Percentiles rank a stretch among this genome's conserved stretches.
Evolutionary conservation across 2,888 invertebrate genomes (phyloP).

Genomic region (Erebia aethiops): DNA sequence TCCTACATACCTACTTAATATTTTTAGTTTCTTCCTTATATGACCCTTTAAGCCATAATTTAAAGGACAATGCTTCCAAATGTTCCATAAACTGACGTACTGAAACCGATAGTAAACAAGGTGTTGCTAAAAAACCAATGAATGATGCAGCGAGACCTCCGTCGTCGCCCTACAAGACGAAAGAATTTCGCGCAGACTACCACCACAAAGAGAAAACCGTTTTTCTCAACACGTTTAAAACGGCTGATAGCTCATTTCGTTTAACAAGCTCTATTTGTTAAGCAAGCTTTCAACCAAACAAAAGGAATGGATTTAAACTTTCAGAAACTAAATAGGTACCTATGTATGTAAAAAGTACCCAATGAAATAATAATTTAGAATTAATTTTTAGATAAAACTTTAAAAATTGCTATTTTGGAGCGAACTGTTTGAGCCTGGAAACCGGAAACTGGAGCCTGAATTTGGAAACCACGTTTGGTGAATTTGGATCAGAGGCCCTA

Average conservation of each 20-base stretch:
- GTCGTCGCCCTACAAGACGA: conserved; percentile 70
- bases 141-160: conserved; percentile 80
- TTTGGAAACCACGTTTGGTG: too few relatives aligned
- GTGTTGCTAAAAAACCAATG: conserved; percentile 78
- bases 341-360: too few relatives aligned
- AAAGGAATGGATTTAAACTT: not conserved
- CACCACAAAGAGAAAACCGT: conserved; percentile 64
- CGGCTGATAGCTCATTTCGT: conserved; percentile 76
- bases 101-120: conserved; percentile 64
- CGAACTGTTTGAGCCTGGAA: not conserved
- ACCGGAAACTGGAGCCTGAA: too few relatives aligned
- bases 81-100: conserved; percentile 69
- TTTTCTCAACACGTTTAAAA: conserved; percentile 68
- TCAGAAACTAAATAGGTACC: not conserved
- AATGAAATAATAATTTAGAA: too few relatives aligned
- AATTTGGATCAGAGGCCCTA: too few relatives aligned
- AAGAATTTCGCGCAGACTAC: conserved; percentile 75
- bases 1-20: not conserved
- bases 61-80: conserved; percentile 22
- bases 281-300: conserved; percentile 20
- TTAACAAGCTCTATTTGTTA: conserved; percentile 60
- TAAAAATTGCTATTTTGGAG: too few relatives aligned
- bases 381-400: too few relatives aligned
- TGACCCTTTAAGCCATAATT: conserved; percentile 16
- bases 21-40: not conserved